Evolutionary conservation across 1,140 invertebrate genomes (phyloP).

Genomic region (Marisa cornuarietis): DNA sequence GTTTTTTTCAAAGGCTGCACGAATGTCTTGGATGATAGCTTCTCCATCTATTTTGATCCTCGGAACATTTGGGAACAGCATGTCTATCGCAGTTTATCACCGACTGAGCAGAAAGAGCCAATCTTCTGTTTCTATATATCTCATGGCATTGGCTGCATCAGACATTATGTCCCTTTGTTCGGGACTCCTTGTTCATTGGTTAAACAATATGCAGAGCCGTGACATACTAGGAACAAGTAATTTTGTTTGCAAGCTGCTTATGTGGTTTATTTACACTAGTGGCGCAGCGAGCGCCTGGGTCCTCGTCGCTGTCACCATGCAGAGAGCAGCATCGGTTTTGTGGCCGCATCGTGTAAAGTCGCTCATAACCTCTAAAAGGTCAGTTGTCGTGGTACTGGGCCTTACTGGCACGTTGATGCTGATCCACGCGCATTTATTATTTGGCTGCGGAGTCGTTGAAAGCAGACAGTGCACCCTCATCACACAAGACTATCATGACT

Average conservation of each 20-base stretch:
- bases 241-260: background rate
- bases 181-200: background rate
- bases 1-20: background rate
- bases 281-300: background rate
- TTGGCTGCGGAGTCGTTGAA: background rate
- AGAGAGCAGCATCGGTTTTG: background rate
- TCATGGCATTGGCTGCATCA: background rate
- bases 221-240: background rate
- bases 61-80: constrained; percentile 14
- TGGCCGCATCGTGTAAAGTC: background rate
- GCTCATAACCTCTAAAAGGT: background rate
- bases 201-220: background rate
- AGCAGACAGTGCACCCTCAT: background rate
- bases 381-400: background rate
- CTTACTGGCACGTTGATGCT: background rate
- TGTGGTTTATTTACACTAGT: background rate
- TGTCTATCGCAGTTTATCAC: no score
- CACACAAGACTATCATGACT: background rate
- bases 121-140: background rate
- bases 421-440: background rate
- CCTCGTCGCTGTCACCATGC: background rate
- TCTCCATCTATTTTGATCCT: background rate
- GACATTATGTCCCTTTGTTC: background rate
- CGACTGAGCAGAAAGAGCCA: no score
- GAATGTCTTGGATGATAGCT: background rate